These are phyloP conservation scores for Helicoverpa armigera DNA, from an alignment of 1,140 invertebrate genomes.

Conservation along the genomic window DNA sequence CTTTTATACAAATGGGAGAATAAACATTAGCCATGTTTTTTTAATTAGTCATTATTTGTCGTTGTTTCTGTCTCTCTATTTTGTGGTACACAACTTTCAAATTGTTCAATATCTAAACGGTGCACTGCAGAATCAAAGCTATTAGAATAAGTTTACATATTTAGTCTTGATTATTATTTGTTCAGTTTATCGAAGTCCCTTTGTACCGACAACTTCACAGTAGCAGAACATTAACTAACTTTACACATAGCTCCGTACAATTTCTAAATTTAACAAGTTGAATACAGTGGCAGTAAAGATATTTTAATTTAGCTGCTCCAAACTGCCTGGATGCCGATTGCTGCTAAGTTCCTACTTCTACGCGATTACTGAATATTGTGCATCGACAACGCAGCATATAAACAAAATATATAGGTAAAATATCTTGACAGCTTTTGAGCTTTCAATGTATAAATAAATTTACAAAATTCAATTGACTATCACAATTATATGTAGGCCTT, in stretches of 20 bases:
- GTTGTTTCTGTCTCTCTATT: not conserved
- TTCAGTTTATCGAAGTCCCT: slow-evolving; percentile 27
- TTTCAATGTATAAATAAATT: slow-evolving; percentile 46
- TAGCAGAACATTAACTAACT: not conserved
- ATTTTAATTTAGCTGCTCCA: not conserved
- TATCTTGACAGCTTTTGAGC: slow-evolving; percentile 41
- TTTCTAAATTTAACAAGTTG: not conserved
- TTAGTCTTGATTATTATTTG: slow-evolving; percentile 33
- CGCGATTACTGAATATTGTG: slow-evolving; percentile 9
- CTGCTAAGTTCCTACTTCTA: slow-evolving; percentile 3
- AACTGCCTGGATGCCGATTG: slow-evolving; percentile 5
- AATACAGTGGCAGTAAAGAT: slow-evolving; percentile 2
- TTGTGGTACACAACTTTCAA: not conserved
- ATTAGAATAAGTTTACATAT: slow-evolving; percentile 7
- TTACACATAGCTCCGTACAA: too few relatives aligned
- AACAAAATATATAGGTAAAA: slow-evolving; percentile 36
- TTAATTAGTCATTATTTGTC: not conserved
- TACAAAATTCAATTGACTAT: slow-evolving; percentile 53
- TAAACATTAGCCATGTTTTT: not conserved
- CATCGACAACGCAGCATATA: not conserved
- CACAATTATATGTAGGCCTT: slow-evolving; percentile 52
- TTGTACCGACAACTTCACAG: not conserved
- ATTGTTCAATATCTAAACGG: not conserved
- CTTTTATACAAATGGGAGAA: not conserved
- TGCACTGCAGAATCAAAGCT: not conserved